Evolutionary conservation across 2,888 invertebrate genomes (phyloP).

Genomic region (Koerneria pararmatus): DNA sequence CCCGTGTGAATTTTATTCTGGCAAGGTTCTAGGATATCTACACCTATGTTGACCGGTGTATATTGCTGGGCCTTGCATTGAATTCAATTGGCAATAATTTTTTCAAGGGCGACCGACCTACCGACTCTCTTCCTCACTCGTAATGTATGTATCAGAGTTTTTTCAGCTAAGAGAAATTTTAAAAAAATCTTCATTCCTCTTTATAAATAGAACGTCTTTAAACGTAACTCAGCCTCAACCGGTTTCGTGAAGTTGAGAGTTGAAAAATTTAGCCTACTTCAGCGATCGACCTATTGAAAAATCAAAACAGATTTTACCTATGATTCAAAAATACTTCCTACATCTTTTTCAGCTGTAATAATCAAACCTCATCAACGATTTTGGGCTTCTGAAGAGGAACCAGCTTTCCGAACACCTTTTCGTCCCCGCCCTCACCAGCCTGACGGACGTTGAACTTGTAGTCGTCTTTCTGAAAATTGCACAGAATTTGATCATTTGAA

Average conservation of each 20-base stretch:
- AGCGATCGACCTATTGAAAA: no score
- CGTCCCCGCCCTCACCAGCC: constrained; percentile 44
- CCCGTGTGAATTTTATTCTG: not conserved
- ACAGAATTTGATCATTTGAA: no score
- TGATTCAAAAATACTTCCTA: not conserved
- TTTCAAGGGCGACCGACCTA: no score
- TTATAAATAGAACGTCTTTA: no score
- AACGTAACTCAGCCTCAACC: no score
- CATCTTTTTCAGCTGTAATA: not conserved
- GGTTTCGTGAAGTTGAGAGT: no score
- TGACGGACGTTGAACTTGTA: constrained; percentile 53
- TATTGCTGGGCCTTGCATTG: constrained; percentile 9
- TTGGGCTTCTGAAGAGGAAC: constrained; percentile 25
- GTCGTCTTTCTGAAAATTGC: constrained; percentile 29
- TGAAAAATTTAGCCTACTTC: no score
- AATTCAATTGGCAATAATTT: no score
- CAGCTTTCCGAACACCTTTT: constrained; percentile 34
- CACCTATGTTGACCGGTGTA: not conserved
- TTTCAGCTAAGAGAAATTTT: constrained; percentile 13
- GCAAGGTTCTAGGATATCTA: constrained; percentile 11
- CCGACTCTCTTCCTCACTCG: no score
- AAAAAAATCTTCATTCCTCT: no score
- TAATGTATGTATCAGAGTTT: no score
- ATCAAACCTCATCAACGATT: constrained; percentile 19
- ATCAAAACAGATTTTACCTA: no score